These are phyloP conservation scores for Ethmia dodecea DNA, from an alignment of 2,888 invertebrate genomes.

Conservation along the genomic window DNA sequence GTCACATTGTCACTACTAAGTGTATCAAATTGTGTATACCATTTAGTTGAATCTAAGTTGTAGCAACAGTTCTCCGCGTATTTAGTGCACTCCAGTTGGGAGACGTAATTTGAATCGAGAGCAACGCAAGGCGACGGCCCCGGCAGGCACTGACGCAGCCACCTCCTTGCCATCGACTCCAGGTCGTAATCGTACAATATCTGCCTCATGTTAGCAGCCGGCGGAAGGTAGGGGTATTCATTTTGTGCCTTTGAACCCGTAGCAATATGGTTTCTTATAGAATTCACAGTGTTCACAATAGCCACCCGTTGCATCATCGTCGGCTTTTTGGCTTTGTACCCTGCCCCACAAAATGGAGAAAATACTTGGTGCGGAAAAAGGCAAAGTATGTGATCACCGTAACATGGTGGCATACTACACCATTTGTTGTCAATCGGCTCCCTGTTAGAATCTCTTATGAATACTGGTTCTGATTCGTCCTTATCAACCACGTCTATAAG, in stretches of 20 bases:
- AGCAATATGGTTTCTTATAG: constrained; percentile 64
- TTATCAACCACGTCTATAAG: constrained; percentile 41
- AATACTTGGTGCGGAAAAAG: constrained; percentile 35
- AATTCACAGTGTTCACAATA: constrained; percentile 54
- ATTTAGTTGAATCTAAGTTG: not conserved
- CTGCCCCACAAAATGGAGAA: constrained; percentile 42
- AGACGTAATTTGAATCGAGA: constrained; percentile 44
- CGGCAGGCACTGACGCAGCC: constrained; percentile 62
- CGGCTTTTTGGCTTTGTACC: constrained; percentile 39
- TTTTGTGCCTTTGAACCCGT: constrained; percentile 30
- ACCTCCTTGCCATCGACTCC: constrained; percentile 50
- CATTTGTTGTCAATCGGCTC: constrained; percentile 39
- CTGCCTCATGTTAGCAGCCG: constrained; percentile 62
- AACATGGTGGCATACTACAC: constrained; percentile 58
- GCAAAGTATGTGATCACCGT: constrained; percentile 65
- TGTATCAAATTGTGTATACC: no score
- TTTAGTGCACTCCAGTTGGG: constrained; percentile 62
- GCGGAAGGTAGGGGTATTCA: constrained; percentile 46
- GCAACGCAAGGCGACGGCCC: constrained; percentile 60
- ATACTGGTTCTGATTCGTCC: constrained; percentile 2
- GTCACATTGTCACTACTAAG: no score
- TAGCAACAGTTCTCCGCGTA: constrained; percentile 46
- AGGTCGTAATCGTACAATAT: constrained; percentile 59
- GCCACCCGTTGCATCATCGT: constrained; percentile 39
- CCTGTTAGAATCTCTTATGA: not conserved